A percentile compares a stretch with the other conserved stretches of the same genome.
Evolutionary conservation across 1,140 invertebrate genomes (phyloP).

Genomic region (Nephotettix cincticeps): DNA sequence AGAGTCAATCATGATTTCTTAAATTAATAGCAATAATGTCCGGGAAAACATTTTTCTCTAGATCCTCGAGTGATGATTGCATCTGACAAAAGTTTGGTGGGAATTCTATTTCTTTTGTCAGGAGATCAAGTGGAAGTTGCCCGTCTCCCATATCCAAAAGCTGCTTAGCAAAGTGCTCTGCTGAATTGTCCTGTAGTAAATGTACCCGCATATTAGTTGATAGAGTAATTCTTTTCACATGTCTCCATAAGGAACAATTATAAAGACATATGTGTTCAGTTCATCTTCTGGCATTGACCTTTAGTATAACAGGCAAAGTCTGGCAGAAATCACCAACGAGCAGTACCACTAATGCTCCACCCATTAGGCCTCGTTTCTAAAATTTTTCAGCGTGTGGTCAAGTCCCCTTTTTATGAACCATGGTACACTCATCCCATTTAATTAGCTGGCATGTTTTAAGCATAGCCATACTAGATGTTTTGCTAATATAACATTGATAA

Average conservation of each 20-base stretch:
- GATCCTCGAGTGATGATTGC: neutral
- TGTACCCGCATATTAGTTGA: slow-evolving; percentile 28
- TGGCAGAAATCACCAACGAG: slow-evolving; percentile 51
- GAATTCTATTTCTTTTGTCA: neutral
- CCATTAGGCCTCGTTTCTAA: slow-evolving; percentile 36
- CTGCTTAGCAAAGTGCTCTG: slow-evolving; percentile 24
- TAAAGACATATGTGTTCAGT: slow-evolving; percentile 40
- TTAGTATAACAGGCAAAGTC: too few species aligned
- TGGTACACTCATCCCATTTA: slow-evolving; percentile 45
- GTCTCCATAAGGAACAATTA: slow-evolving; percentile 33
- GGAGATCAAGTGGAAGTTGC: slow-evolving; percentile 7
- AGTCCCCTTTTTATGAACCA: slow-evolving; percentile 39
- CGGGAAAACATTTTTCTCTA: neutral
- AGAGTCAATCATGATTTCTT: neutral
- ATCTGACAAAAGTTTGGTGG: neutral
- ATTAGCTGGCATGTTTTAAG: slow-evolving; percentile 39
- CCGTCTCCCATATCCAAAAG: slow-evolving; percentile 35
- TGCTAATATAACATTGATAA: slow-evolving; percentile 39
- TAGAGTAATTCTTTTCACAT: slow-evolving; percentile 18
- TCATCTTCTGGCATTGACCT: slow-evolving; percentile 36
- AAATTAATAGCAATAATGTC: neutral
- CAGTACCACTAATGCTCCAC: slow-evolving; percentile 44
- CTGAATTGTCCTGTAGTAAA: slow-evolving; percentile 5
- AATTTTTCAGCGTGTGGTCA: slow-evolving; percentile 40
- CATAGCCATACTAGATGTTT: slow-evolving; percentile 33